These are phyloP conservation scores for Eilema depressum DNA, from an alignment of 2,888 invertebrate genomes.

Conservation along the genomic window DNA sequence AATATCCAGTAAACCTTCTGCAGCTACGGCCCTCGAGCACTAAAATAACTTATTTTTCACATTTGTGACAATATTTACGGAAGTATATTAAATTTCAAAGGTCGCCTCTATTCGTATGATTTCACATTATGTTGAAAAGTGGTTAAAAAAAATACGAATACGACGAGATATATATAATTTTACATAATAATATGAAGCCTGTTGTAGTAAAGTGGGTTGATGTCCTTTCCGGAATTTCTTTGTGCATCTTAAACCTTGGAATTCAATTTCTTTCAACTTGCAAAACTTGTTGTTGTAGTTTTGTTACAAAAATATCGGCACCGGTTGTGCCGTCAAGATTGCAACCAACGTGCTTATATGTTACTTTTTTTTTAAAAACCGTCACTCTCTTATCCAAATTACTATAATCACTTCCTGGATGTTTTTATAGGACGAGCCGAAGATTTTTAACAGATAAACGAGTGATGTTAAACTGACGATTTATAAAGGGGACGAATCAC, in stretches of 20 bases:
- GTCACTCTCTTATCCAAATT: background rate
- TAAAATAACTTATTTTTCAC: background rate
- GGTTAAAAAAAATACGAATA: background rate
- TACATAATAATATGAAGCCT: background rate
- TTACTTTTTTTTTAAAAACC: background rate
- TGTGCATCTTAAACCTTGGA: slow-evolving; percentile 14
- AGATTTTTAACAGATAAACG: background rate
- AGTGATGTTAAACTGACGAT: background rate
- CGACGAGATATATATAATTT: background rate
- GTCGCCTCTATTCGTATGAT: background rate
- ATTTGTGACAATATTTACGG: background rate
- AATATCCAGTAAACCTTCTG: background rate
- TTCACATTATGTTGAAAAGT: background rate
- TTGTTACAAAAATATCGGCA: slow-evolving; percentile 8
- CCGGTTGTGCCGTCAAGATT: background rate
- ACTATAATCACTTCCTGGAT: background rate
- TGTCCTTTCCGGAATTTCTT: slow-evolving; percentile 16
- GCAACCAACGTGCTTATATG: background rate
- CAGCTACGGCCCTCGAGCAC: background rate
- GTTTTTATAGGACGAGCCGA: background rate
- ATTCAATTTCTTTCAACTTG: slow-evolving; percentile 15
- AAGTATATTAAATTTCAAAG: background rate
- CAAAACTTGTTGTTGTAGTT: slow-evolving; percentile 15
- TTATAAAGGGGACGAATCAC: background rate
- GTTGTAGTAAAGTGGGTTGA: background rate